Percentiles rank a stretch among this genome's conserved stretches.
Conservation (phyloP, 2,797 vertebrate species). For the Muraenolepis orangiensis region DNA sequence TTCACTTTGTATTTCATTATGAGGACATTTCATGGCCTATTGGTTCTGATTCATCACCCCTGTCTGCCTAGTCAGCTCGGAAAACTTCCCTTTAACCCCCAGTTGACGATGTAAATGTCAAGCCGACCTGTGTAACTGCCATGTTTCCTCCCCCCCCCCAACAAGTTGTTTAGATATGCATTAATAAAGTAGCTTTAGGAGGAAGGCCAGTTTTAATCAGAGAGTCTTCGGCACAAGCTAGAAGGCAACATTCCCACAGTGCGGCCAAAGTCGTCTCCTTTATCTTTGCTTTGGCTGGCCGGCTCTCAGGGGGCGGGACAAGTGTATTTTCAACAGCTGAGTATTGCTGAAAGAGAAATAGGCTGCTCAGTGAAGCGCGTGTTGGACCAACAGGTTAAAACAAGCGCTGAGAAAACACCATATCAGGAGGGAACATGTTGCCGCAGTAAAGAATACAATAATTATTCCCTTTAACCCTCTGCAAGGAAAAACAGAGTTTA, state of each 20-base stretch:
- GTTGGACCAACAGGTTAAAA: conserved; percentile 7
- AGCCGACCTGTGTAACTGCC: conserved; percentile 27
- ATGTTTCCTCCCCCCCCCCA: too few species aligned
- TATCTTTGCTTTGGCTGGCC: neutral
- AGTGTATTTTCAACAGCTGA: neutral
- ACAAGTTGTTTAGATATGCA: conserved; percentile 1
- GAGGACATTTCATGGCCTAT: conserved; percentile 14
- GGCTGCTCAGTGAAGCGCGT: conserved; percentile 1
- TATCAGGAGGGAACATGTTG: conserved; percentile 3
- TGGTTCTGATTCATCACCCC: conserved; percentile 23
- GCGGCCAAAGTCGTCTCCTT: neutral
- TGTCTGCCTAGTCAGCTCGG: neutral
- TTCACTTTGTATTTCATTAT: neutral
- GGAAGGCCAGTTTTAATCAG: conserved; percentile 12
- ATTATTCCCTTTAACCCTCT: neutral
- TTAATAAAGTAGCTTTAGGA: conserved; percentile 18
- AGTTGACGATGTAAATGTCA: conserved; percentile 43
- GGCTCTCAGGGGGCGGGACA: neutral
- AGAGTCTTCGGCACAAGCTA: conserved; percentile 10
- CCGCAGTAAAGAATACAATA: neutral
- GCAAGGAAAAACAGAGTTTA: neutral
- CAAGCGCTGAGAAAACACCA: neutral
- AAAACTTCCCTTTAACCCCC: neutral
- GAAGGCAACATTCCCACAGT: conserved; percentile 3
- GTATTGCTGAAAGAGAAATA: neutral